A percentile compares a stretch with the other conserved stretches of the same genome.
phyloP scores from a whole-genome alignment of 1,140 invertebrate genomes.

The Subanguina moxae region DNA sequence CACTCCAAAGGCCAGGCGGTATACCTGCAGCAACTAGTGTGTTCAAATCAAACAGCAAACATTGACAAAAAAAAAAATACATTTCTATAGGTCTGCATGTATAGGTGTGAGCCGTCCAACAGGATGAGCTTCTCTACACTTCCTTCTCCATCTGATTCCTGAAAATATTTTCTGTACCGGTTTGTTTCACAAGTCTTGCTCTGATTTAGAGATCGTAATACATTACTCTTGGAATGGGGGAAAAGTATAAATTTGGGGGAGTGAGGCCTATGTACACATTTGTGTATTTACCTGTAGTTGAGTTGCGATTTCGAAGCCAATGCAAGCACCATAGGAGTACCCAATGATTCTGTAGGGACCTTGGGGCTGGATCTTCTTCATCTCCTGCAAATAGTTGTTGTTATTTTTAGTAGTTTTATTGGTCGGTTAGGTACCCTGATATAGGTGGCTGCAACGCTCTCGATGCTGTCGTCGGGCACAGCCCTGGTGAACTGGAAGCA shows the following conservation, averaged over 20 bases:
- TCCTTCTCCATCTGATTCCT: slow-evolving; percentile 62
- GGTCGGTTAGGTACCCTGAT: slow-evolving; percentile 66
- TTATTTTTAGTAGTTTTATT: neutral
- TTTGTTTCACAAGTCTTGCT: too few relatives aligned
- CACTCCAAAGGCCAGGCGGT: slow-evolving; percentile 58
- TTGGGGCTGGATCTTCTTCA: slow-evolving; percentile 72
- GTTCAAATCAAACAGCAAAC: too few relatives aligned
- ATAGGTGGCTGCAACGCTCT: slow-evolving; percentile 74
- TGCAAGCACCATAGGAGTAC: slow-evolving; percentile 86
- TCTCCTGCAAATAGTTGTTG: slow-evolving; percentile 62
- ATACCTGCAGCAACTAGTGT: slow-evolving; percentile 40
- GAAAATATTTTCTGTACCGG: too few relatives aligned
- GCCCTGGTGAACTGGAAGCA: slow-evolving; percentile 79
- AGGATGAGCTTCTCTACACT: slow-evolving; percentile 67
- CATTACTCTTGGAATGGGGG: too few relatives aligned
- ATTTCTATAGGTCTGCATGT: slow-evolving; percentile 74
- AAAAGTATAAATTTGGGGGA: too few relatives aligned
- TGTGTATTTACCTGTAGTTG: slow-evolving; percentile 70
- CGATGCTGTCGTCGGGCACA: slow-evolving; percentile 72
- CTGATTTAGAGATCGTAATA: too few relatives aligned
- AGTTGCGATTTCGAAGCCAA: slow-evolving; percentile 86
- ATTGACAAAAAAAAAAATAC: slow-evolving; percentile 30
- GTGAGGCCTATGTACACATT: too few relatives aligned
- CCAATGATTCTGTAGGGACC: slow-evolving; percentile 82
- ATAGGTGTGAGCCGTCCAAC: slow-evolving; percentile 85